Evolutionary conservation across 1,140 invertebrate genomes (phyloP), one percentile per base, ranked within the genome.

Genomic region (Macrosteles quadrilineatus): DNA sequence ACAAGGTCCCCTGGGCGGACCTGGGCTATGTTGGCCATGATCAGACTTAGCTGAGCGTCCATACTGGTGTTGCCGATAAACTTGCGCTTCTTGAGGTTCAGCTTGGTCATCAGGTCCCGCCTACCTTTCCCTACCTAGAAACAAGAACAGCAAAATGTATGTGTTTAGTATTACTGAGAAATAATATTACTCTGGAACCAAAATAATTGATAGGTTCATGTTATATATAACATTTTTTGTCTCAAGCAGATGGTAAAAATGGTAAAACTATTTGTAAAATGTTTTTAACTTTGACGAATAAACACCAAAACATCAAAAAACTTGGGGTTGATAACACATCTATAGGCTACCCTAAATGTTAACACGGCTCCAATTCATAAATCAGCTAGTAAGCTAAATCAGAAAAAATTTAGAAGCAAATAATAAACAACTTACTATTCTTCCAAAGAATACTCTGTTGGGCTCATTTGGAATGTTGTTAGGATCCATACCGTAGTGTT

Each of bases 31-130:
- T 98, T 99, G 0, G 94, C 91, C 95, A 98, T 98, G 27, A 98
- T 81, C 21, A 98, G 80, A 2, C 95, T 91, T 0, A 98, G 82
- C 73, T 94, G 91, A 0, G 96, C 90, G 81, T 98, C 96, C 97
- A 99, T 98, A 76, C 92, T 95, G 0, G 97, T 99, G 78, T 98
- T 98, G 4, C 95, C 96, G 77, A 98, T 98, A 79, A 97, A 98
- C 82, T 94, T 94, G 23, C 96, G 85, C 30, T 87, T 91, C 82
- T 97, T 97, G 27, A 98, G 78, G 0, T 94, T 95, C 57, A 95
- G 87, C 68, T 89, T 85, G 72, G 87, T 83, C 36, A 97, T 92
- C 25, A 91, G 81, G 72, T 92, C 85, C 70, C 95, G 84, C 79
- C 95, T 89, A 1, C 95, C 94, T 81, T 92, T 87, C 32, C 87